Base-by-base conservation (phyloP, 30 jellyfish, hydroid and myxozoan species). In the Cassiopea xamachana region DNA sequence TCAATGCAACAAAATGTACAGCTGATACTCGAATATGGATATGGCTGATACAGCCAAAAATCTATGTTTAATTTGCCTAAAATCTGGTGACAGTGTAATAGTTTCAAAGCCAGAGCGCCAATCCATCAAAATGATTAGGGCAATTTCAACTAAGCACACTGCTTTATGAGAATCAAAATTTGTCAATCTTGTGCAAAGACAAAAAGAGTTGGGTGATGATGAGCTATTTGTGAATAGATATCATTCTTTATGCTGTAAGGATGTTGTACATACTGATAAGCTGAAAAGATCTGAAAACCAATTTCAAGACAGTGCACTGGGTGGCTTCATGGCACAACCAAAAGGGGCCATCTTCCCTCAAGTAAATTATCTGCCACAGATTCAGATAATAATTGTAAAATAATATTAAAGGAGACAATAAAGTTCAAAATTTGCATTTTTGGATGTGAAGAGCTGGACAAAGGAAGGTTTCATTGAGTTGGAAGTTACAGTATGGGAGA, bases 141-240 rank as follows among this genome's bases (percentile, higher is more conserved):
- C 1, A 61, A 0, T 81, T 81, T 60, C 90, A 81, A 81, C 81
- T 19, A 60, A 81, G 68, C 46, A 59, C 43, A 70, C 90, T 79
- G 82, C 82, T 81, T 81, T 81, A n/a, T 83, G 82, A 64, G 90
- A 81, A 69, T 60, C 90, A 78, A 78, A 46, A 78, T 78, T 48
- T 55, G 75, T 48, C 7, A 55, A 12, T n/a, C 69, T 64, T 39
- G 19, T 15, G 61, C 81, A 81, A 81, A 81, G 90, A 81, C 59
- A 58, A 44, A 15, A 81, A 55, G 90, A 44, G 81, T 3, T 81
- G 67, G 64, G 82, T 61, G 90, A 81, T 13, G 90, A 81, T 60
- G 71, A 81, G 43, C 68, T 81, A 15, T 64, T 81, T 44, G 90
- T 82, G 72, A 60, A 67, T 47, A 39, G 69, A 2, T 84, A 84